A percentile compares a stretch with the other conserved stretches of the same genome.
phyloP scores from a whole-genome alignment of 2,113 vertebrate genomes.

The Alethe diademata region DNA sequence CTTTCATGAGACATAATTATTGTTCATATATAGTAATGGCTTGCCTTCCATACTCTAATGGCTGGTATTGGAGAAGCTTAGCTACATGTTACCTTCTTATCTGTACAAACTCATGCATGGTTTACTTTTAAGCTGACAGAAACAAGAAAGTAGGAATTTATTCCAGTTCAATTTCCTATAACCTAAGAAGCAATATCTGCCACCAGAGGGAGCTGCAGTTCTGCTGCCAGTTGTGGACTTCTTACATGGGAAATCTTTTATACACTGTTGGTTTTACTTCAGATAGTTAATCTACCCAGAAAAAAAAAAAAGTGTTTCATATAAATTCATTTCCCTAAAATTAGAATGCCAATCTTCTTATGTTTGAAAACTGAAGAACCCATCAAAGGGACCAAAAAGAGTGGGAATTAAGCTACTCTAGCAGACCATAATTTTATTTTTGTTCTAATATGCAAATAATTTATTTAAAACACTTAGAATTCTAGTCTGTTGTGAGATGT shows the following conservation, averaged over 20 bases:
- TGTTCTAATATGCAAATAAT: not conserved
- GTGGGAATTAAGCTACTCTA: not conserved
- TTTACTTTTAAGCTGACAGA: not conserved
- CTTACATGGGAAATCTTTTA: not conserved
- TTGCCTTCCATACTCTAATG: not conserved
- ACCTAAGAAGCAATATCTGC: not conserved
- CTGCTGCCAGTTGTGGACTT: not conserved
- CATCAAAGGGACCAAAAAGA: not conserved
- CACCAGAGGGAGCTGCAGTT: slow-evolving; percentile 68
- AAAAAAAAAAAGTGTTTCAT: not conserved
- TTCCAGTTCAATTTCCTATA: not conserved
- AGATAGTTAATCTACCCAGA: not conserved
- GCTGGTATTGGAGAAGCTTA: not conserved
- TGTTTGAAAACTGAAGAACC: not conserved
- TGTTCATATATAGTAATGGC: not conserved
- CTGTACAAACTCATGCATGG: not conserved
- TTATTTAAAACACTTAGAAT: not conserved
- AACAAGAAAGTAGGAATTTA: not conserved
- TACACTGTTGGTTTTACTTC: not conserved
- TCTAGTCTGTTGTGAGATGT: not conserved
- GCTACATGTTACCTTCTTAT: not conserved
- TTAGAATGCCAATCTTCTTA: not conserved
- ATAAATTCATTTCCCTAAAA: not conserved
- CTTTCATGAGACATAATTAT: not conserved
- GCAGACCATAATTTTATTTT: not conserved